These are phyloP conservation scores for Acanthochromis polyacanthus DNA, from an alignment of 2,113 vertebrate genomes.

Conservation along the genomic window DNA sequence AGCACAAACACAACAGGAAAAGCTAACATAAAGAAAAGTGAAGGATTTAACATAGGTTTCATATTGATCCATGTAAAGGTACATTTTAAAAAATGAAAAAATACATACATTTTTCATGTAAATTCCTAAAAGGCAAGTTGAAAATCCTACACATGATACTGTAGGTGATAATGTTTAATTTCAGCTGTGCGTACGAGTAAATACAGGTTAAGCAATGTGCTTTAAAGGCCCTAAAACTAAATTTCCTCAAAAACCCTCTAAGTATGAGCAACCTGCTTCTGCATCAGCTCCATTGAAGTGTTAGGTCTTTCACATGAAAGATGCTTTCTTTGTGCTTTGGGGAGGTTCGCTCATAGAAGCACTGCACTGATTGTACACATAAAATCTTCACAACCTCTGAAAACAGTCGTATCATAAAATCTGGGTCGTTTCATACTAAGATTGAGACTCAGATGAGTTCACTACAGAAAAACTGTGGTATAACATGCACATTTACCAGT, in stretches of 20 bases:
- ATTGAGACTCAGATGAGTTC: background rate
- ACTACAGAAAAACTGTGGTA: too few species aligned
- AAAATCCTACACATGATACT: background rate
- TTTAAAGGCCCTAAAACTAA: slow-evolving; percentile 13
- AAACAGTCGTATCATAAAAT: background rate
- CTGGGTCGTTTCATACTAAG: too few species aligned
- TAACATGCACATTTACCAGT: too few species aligned
- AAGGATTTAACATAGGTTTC: slow-evolving; percentile 6
- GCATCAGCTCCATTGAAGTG: background rate
- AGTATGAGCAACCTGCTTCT: background rate
- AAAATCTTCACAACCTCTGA: background rate
- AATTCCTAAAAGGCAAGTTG: slow-evolving; percentile 39
- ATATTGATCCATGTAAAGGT: slow-evolving; percentile 4
- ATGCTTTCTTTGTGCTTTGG: background rate
- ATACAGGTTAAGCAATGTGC: slow-evolving; percentile 21
- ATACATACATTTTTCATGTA: slow-evolving; percentile 35
- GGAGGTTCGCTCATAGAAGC: background rate
- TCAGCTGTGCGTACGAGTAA: slow-evolving; percentile 2
- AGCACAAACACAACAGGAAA: slow-evolving; percentile 20
- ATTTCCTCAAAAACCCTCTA: background rate
- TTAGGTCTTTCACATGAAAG: background rate
- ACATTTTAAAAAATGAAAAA: slow-evolving; percentile 40
- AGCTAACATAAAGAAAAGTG: slow-evolving; percentile 3
- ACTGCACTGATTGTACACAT: background rate
- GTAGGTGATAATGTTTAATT: slow-evolving; percentile 1